Base-by-base conservation (phyloP, 2,797 vertebrate species). In the Delichon dasypus region DNA sequence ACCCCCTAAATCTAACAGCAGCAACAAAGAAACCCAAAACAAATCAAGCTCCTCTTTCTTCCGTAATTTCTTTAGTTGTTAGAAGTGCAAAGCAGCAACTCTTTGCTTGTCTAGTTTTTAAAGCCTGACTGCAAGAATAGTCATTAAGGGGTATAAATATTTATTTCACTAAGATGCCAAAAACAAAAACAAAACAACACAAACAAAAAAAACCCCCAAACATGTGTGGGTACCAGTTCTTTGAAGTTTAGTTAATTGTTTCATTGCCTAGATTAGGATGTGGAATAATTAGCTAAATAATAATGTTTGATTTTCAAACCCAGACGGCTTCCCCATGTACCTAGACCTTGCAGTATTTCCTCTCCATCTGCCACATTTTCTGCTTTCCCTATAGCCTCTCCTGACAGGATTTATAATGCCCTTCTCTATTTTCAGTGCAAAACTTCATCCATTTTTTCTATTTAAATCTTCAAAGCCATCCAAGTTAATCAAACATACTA, bases 181-280 rank as follows among this genome's bases (percentile, higher is more conserved):
- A 83, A 27, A 68, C 74, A 44, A 78, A 76, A 23, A 60, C 9
- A 77, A 30, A 48, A 53, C 0, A 70, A n/a, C n/a, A n/a, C n/a
- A n/a, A n/a, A n/a, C n/a, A n/a, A n/a, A n/a, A n/a, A n/a, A n/a
- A n/a, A n/a, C n/a, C n/a, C n/a, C n/a, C n/a, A n/a, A 86, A 34
- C 2, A 5, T 10, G 10, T 53, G 8, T 89, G 73, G 93, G 53
- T 67, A 83, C 22, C 16, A 70, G 8, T n/a, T 88, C 76, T 92
- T 95, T 92, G 81, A 88, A 91, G 47, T 85, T 85, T 23, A 78
- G 29, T 47, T 91, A 88, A 87, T 95, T 87, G 85, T 90, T 95
- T 88, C 38, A 58, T 90, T 92, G n/a, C 62, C n/a, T 72, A 48
- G 32, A 81, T 86, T 75, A 81, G 34, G 26, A 78, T 76, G 32